Evolutionary conservation across 2,113 vertebrate species (phyloP).

Genomic region (Stigmatopora nigra): DNA sequence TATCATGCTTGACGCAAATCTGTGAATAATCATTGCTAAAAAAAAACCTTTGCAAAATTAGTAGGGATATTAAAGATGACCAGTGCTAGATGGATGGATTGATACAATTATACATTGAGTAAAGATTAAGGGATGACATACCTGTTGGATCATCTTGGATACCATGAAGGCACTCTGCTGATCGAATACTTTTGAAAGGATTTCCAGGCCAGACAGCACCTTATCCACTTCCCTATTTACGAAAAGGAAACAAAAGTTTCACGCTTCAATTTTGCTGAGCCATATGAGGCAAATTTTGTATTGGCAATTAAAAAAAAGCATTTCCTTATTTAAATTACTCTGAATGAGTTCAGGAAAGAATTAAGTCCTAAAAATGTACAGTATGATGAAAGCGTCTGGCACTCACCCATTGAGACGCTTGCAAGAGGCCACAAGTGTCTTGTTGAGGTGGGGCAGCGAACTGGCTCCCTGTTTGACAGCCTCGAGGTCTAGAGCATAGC

Average conservation of each 20-base stretch:
- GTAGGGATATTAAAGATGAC: no score
- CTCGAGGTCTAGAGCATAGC: slow-evolving; percentile 88
- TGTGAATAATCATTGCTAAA: neutral
- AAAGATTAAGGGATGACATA: slow-evolving; percentile 33
- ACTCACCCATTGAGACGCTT: slow-evolving; percentile 85
- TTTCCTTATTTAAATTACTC: neutral
- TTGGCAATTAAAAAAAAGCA: neutral
- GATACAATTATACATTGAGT: neutral
- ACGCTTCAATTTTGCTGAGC: neutral
- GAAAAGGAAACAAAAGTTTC: slow-evolving; percentile 1
- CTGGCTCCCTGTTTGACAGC: slow-evolving; percentile 84
- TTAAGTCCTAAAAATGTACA: neutral
- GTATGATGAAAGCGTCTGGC: neutral
- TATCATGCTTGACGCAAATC: neutral
- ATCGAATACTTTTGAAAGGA: slow-evolving; percentile 93
- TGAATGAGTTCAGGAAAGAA: neutral
- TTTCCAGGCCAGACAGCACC: slow-evolving; percentile 87
- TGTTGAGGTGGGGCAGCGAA: slow-evolving; percentile 87
- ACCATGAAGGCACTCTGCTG: slow-evolving; percentile 90
- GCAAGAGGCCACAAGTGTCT: slow-evolving; percentile 83
- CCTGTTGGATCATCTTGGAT: slow-evolving; percentile 90
- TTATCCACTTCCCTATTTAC: slow-evolving; percentile 86
- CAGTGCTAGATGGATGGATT: neutral
- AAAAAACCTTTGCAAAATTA: no score
- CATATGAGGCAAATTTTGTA: neutral